Conservation (phyloP, 2,888 invertebrate genomes). For the Drosophila paranaensis region DNA sequence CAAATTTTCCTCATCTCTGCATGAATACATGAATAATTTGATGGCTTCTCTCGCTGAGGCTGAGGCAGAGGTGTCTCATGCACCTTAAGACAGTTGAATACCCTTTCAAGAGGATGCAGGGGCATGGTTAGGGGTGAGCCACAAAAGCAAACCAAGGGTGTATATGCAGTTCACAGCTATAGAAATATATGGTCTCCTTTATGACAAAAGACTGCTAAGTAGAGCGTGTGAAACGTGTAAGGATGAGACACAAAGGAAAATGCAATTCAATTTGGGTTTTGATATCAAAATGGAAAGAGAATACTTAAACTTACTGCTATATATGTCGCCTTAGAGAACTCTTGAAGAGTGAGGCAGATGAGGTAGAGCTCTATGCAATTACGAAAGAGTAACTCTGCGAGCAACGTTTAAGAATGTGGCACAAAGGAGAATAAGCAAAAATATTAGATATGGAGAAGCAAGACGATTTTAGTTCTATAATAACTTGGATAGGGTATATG, state of each 20-base stretch:
- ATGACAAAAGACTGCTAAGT: not conserved
- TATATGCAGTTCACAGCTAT: not conserved
- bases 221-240: constrained; percentile 3
- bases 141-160: not conserved
- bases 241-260: constrained; percentile 5
- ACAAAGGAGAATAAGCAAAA: not conserved
- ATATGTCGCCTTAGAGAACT: too few relatives aligned
- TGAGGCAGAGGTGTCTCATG: constrained; percentile 5
- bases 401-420: not conserved
- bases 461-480: too few relatives aligned
- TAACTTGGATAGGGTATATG: too few relatives aligned
- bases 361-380: too few relatives aligned
- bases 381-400: too few relatives aligned
- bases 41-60: constrained; percentile 5
- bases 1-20: constrained; percentile 57
- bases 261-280: not conserved
- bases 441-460: too few relatives aligned
- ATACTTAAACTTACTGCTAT: not conserved
- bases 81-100: constrained; percentile 3
- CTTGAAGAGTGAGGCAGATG: not conserved
- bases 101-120: not conserved
- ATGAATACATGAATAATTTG: constrained; percentile 30
- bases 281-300: not conserved
- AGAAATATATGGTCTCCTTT: not conserved
- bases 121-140: not conserved